Evolutionary conservation across 2,888 invertebrate genomes (phyloP), one percentile per base, ranked within the genome.

Genomic region (Torymus texanus): DNA sequence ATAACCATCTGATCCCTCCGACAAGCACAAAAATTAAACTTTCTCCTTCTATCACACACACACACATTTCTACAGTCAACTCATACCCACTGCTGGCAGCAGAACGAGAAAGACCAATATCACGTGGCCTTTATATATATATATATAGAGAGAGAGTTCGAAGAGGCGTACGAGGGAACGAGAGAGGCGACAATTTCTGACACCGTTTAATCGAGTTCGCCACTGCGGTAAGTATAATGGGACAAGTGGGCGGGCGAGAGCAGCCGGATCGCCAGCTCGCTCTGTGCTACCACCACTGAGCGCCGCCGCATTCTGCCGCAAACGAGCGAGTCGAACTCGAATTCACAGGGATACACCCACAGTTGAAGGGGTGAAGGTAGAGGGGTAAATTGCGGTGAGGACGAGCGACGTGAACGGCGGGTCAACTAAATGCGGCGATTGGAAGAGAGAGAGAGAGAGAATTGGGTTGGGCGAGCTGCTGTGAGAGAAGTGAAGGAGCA

Each of bases 281-380:
- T n/a, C n/a, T 21, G 21, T 21, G 21, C 21, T 21, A 21, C 21
- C 21, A 21, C 21, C 2, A 2, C 21, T 21, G 21, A 1, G 21
- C 21, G 21, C 21, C n/a, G n/a, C 63, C 16, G 10, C 21, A 29
- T 58, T 74, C 21, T 21, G 41, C 62, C 72, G 29, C 66, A 67
- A 75, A 75, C 66, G 59, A 75, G 59, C 66, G 50, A 59, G 59
- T 59, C 66, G 16, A 51, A 67, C 29, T 75, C 75, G 66, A 67
- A 75, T 67, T 67, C 21, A 67, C 75, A 16, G 51, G 58, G 51
- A 56, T 18, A 50, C 16, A n/a, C 50, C n/a, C 13, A 18, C 51
- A 16, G 24, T 24, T 53, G 21, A n/a, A 12, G 29, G 18, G n/a
- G 41, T 3, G 41, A 53, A 18, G 50, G 16, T 2, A 10, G 55